Conservation (phyloP, 2,113 vertebrate species). For the Leuciscus idus region DNA sequence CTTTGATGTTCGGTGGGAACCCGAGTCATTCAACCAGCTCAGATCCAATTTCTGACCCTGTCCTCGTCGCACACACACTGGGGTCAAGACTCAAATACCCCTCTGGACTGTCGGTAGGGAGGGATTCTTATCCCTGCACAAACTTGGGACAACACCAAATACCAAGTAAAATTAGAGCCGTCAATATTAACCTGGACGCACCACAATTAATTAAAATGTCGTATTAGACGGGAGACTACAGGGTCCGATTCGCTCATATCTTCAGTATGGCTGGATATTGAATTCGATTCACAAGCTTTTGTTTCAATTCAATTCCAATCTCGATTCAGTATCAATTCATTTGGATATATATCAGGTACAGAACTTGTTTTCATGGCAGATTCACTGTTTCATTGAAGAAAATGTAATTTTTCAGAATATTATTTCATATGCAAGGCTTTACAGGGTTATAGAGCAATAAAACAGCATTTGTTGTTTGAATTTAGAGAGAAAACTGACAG, state of each 20-base stretch:
- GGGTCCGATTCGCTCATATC: not conserved
- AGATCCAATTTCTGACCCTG: constrained; percentile 47
- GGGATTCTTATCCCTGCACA: not conserved
- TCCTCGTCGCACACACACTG: not conserved
- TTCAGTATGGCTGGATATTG: not conserved
- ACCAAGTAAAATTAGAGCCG: constrained; percentile 23
- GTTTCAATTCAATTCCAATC: not conserved
- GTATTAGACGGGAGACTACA: not conserved
- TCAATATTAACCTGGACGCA: not conserved
- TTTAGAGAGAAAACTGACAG: not conserved
- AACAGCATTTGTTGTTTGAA: not conserved
- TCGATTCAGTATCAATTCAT: not conserved
- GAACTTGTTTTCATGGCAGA: not conserved
- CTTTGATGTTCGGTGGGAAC: constrained; percentile 40
- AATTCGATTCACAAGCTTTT: not conserved
- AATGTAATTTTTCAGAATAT: too few species aligned
- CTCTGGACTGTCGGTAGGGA: not conserved
- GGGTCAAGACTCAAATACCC: constrained; percentile 25
- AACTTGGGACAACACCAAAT: constrained; percentile 27
- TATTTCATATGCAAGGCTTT: too few species aligned
- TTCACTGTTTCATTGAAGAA: not conserved
- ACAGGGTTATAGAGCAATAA: too few species aligned
- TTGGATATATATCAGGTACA: not conserved
- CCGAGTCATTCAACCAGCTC: constrained; percentile 36
- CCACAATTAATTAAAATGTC: constrained; percentile 8